Percentiles rank a stretch among this genome's conserved stretches.
Conservation (phyloP, 1,140 invertebrate genomes). For the Drosophila leontia region DNA sequence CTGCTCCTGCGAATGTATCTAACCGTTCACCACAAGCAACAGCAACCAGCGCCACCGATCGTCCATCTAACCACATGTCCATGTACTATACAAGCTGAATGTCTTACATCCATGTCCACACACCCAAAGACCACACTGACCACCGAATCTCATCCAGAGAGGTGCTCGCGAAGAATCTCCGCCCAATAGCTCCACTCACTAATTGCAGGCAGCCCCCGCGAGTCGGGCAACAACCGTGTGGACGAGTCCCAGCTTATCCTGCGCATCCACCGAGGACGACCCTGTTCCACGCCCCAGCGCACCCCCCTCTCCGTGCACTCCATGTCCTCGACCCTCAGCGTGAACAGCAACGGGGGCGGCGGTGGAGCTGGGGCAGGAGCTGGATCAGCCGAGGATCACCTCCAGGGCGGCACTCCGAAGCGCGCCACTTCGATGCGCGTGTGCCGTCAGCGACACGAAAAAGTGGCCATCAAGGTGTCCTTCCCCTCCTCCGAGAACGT, state of each 20-base stretch:
- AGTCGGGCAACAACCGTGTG: slow-evolving; percentile 88
- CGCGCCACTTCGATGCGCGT: slow-evolving; percentile 85
- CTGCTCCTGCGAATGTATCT: slow-evolving; percentile 45
- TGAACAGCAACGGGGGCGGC: slow-evolving; percentile 74
- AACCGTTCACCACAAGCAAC: slow-evolving; percentile 38
- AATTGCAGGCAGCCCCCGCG: slow-evolving; percentile 80
- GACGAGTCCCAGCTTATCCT: slow-evolving; percentile 95
- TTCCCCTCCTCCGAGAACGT: slow-evolving; percentile 92
- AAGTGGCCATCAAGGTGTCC: slow-evolving; percentile 92
- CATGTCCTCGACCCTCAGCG: slow-evolving; percentile 80
- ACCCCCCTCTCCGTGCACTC: slow-evolving; percentile 81
- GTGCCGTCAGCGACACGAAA: slow-evolving; percentile 88
- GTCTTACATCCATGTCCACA: slow-evolving; percentile 50
- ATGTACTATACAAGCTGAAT: slow-evolving; percentile 70
- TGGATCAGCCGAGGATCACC: slow-evolving; percentile 41
- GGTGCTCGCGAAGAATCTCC: slow-evolving; percentile 32
- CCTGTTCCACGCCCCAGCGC: slow-evolving; percentile 73
- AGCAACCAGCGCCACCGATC: slow-evolving; percentile 32
- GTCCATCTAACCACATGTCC: slow-evolving; percentile 56
- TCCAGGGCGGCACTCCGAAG: slow-evolving; percentile 58
- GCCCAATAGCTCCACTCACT: slow-evolving; percentile 61
- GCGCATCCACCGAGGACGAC: slow-evolving; percentile 93
- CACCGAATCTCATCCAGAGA: slow-evolving; percentile 25
- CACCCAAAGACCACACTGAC: slow-evolving; percentile 22
- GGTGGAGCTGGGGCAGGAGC: slow-evolving; percentile 14